Conservation (phyloP, 1,140 invertebrate species). For the Zophobas morio region DNA sequence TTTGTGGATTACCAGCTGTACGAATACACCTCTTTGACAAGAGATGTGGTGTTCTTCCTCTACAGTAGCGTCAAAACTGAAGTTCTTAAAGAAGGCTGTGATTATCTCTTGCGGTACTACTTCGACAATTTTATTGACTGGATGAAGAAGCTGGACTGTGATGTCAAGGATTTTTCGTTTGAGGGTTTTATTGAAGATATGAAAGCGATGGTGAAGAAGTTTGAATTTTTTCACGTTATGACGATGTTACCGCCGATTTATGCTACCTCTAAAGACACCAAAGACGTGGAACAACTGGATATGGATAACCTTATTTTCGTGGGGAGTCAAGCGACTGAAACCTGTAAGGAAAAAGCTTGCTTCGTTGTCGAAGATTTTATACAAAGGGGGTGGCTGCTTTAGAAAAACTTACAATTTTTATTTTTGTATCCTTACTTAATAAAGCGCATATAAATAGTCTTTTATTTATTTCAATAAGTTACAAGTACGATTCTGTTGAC, state of each 20-base stretch:
- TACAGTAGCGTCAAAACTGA: slow-evolving; percentile 68
- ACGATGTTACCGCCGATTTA: slow-evolving; percentile 51
- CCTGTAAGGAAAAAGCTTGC: slow-evolving; percentile 8
- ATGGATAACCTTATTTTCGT: slow-evolving; percentile 10
- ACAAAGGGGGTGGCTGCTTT: slow-evolving; percentile 11
- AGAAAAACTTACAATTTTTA: no score
- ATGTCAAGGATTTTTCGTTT: slow-evolving; percentile 49
- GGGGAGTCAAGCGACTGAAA: slow-evolving; percentile 15
- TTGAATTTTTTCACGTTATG: slow-evolving; percentile 53
- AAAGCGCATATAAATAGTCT: no score
- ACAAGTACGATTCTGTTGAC: no score
- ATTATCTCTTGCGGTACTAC: slow-evolving; percentile 70
- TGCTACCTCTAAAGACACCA: neutral
- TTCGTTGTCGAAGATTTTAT: slow-evolving; percentile 36
- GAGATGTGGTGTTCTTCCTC: slow-evolving; percentile 73
- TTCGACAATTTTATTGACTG: slow-evolving; percentile 67
- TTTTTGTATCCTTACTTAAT: no score
- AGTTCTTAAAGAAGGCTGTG: slow-evolving; percentile 64
- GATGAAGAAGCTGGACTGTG: slow-evolving; percentile 55
- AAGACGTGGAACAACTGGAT: slow-evolving; percentile 34
- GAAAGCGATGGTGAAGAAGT: slow-evolving; percentile 5
- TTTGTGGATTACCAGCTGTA: slow-evolving; percentile 76
- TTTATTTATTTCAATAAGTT: no score
- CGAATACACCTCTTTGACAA: slow-evolving; percentile 68
- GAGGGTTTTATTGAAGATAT: slow-evolving; percentile 54